Percentiles rank a stretch among this genome's conserved stretches.
Evolutionary conservation across 2,888 invertebrate genomes (phyloP).

Genomic region (Agrypnus murinus): DNA sequence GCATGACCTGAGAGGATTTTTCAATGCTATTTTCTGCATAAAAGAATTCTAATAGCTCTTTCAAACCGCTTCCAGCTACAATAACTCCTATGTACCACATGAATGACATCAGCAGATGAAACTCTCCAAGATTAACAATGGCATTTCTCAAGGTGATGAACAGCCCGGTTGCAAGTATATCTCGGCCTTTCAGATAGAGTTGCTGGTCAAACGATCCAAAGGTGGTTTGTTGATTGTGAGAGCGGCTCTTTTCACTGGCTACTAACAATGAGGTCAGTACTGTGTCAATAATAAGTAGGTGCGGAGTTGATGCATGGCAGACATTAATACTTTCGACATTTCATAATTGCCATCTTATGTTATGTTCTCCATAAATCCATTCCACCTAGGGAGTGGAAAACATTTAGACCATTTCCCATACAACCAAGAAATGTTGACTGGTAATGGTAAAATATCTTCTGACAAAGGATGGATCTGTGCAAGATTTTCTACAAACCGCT

Average conservation of each 20-base stretch:
- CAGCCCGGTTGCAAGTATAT: conserved; percentile 52
- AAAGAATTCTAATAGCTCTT: conserved; percentile 54
- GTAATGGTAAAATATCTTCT: no score
- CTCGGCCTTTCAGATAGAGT: conserved; percentile 56
- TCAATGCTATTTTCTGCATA: conserved; percentile 57
- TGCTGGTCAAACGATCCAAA: conserved; percentile 27
- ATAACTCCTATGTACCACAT: no score
- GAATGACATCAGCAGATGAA: conserved; percentile 56
- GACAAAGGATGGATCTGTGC: no score
- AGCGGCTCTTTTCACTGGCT: background rate
- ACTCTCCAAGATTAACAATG: conserved; percentile 52
- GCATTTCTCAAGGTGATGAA: conserved; percentile 34
- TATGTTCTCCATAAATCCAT: conserved; percentile 59
- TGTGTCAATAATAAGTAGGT: conserved; percentile 1
- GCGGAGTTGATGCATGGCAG: background rate
- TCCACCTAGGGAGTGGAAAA: conserved; percentile 60
- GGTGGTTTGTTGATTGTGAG: background rate
- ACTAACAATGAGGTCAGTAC: background rate
- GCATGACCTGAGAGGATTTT: conserved; percentile 60
- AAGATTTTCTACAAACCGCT: no score
- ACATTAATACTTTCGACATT: background rate
- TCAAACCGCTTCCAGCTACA: conserved; percentile 54
- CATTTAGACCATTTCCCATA: no score
- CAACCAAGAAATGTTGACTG: no score
- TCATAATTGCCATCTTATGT: conserved; percentile 27